These are phyloP conservation scores for Sylvietta virens DNA, from an alignment of 2,113 vertebrate species.

Conservation along the genomic window DNA sequence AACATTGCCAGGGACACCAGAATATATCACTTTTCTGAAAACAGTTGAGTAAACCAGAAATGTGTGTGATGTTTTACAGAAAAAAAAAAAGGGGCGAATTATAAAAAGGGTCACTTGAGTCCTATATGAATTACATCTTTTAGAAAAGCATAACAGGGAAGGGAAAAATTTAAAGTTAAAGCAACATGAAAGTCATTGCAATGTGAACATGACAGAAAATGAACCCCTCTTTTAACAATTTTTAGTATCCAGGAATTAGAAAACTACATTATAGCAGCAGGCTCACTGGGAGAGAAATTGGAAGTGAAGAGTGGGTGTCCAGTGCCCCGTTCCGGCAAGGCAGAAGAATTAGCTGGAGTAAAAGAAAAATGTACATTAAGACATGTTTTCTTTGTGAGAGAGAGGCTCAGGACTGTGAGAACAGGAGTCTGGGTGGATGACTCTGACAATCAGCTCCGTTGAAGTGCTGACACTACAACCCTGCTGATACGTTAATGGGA, in stretches of 20 bases:
- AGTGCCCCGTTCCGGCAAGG: not conserved
- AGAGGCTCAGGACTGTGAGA: not conserved
- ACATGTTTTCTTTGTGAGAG: not conserved
- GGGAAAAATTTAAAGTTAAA: conserved; percentile 2
- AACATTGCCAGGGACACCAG: conserved; percentile 4
- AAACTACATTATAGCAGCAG: not conserved
- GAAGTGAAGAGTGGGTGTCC: not conserved
- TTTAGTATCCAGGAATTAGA: not conserved
- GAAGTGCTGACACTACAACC: not conserved
- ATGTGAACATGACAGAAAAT: not conserved
- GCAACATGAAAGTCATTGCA: not conserved
- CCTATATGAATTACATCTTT: not conserved
- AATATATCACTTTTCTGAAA: conserved; percentile 35
- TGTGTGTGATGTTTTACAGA: not conserved
- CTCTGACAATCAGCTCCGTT: not conserved
- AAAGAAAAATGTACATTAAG: not conserved
- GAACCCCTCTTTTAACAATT: not conserved
- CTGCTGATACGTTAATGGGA: not conserved
- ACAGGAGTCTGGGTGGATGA: not conserved
- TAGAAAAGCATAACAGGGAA: not conserved
- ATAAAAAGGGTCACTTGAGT: not conserved
- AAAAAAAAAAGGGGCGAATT: not conserved
- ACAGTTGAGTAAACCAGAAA: conserved; percentile 25
- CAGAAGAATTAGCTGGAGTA: not conserved
- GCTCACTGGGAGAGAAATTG: not conserved